phyloP scores from a whole-genome alignment of 2,113 vertebrate species.

The Syrmaticus mikado region DNA sequence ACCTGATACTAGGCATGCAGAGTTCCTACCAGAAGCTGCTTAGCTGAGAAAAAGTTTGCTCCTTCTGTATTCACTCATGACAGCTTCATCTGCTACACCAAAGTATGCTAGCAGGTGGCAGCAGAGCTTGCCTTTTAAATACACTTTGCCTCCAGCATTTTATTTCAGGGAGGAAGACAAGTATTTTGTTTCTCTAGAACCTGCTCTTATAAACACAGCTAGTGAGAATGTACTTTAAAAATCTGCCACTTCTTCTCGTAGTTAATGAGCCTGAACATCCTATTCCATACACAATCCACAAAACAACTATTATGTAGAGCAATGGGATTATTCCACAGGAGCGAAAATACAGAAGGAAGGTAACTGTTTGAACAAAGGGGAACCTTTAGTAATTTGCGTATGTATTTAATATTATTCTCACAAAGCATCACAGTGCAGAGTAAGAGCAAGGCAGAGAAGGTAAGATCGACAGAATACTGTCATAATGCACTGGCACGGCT shows the following conservation, averaged over 20 bases:
- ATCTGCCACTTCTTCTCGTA: not conserved
- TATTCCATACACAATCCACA: not conserved
- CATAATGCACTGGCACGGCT: not conserved
- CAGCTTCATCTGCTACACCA: not conserved
- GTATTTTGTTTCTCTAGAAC: not conserved
- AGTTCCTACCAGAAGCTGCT: not conserved
- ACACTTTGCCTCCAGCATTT: not conserved
- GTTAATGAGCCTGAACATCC: not conserved
- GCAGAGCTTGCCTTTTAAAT: conserved; percentile 30
- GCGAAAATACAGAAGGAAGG: not conserved
- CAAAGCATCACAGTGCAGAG: not conserved
- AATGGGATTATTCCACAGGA: not conserved
- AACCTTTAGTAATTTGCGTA: not conserved
- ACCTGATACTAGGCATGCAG: fast-evolving
- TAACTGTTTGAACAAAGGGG: not conserved
- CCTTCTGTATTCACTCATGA: not conserved
- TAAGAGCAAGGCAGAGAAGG: not conserved
- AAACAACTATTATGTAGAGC: not conserved
- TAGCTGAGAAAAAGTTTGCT: not conserved
- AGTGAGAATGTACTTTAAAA: not conserved
- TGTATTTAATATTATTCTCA: not conserved
- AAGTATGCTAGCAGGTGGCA: conserved; percentile 54
- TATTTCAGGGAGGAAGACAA: not conserved
- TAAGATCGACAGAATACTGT: not conserved
- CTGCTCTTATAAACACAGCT: not conserved